Conservation (phyloP, 2,888 invertebrate genomes). For the Orchesella flavescens region DNA sequence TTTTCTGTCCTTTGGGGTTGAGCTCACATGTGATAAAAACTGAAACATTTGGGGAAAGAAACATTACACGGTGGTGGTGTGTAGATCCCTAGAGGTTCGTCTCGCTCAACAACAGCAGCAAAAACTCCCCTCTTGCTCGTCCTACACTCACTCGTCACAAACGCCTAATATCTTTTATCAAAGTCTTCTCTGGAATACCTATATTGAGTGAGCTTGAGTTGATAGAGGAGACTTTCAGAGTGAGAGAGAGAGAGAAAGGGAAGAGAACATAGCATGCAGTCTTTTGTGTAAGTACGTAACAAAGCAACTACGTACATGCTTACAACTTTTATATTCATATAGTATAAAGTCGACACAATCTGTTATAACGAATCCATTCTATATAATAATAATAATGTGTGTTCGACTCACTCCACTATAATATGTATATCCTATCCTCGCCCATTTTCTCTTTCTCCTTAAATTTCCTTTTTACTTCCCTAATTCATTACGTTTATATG, state of each 20-base stretch:
- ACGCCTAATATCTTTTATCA: conserved; percentile 65
- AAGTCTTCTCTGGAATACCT: conserved; percentile 63
- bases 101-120: conserved; percentile 61
- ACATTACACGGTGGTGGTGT: conserved; percentile 66
- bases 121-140: conserved; percentile 63
- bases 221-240: conserved; percentile 42
- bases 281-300: conserved; percentile 14
- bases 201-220: conserved; percentile 59
- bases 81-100: conserved; percentile 60
- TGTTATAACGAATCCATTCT: conserved; percentile 52
- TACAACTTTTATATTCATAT: background rate
- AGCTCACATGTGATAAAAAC: conserved; percentile 66
- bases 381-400: conserved; percentile 16
- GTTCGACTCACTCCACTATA: conserved; percentile 15
- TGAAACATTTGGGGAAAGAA: conserved; percentile 66
- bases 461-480: conserved; percentile 61
- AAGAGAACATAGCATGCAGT: conserved; percentile 37
- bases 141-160: conserved; percentile 64
- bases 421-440: conserved; percentile 10
- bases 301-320: conserved; percentile 8
- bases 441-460: conserved; percentile 57
- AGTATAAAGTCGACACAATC: conserved; percentile 7
- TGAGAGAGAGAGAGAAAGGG: conserved; percentile 41
- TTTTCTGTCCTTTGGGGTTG: conserved; percentile 62
- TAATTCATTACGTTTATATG: conserved; percentile 59